Conservation (phyloP, 2,797 vertebrate species). For the Tangara arthus region DNA sequence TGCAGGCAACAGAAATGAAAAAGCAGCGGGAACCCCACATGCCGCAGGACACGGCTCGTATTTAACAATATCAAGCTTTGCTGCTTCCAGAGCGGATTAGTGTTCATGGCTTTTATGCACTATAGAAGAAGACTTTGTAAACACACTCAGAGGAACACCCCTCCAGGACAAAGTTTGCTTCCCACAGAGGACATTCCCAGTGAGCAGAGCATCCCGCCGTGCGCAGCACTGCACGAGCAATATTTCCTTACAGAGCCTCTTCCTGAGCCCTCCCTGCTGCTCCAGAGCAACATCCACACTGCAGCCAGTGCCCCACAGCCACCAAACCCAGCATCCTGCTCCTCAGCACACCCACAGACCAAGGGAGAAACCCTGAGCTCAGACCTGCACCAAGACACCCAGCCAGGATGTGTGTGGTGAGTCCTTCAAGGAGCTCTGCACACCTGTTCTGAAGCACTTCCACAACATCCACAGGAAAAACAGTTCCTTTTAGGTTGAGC, state of each 20-base stretch:
- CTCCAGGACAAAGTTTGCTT: not conserved
- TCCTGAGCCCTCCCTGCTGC: not conserved
- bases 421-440: not conserved
- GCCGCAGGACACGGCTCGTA: not conserved
- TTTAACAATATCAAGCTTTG: not conserved
- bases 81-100: not conserved
- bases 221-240: rapidly evolving
- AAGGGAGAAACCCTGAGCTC: not conserved
- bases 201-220: rapidly evolving
- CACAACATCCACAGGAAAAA: not conserved
- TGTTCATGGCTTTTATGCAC: not conserved
- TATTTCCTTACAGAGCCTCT: not conserved
- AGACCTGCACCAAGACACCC: not conserved
- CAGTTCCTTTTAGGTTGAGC: not conserved
- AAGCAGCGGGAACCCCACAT: not conserved
- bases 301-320: not conserved
- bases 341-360: not conserved
- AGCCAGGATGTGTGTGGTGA: rapidly evolving
- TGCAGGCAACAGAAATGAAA: not conserved
- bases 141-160: not conserved
- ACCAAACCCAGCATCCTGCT: not conserved
- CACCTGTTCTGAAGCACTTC: rapidly evolving
- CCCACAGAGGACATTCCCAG: not conserved
- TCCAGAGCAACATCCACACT: rapidly evolving
- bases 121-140: not conserved